Conservation (phyloP, 2,113 vertebrate genomes). For the Helogale parvula region DNA sequence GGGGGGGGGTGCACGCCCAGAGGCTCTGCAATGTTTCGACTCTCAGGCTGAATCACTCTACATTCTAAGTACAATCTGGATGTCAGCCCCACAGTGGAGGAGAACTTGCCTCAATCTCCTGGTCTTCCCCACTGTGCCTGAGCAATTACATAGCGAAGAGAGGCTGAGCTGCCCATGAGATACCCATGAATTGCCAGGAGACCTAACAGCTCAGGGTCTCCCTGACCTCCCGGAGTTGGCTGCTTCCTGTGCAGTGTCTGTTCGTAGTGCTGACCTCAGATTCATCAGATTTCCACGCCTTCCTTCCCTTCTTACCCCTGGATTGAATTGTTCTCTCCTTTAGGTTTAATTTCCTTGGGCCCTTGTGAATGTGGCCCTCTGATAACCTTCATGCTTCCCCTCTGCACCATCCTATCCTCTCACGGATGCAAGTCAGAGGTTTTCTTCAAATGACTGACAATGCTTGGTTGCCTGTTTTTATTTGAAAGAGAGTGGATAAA, state of each 20-base stretch:
- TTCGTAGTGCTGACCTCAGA: neutral
- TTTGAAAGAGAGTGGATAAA: neutral
- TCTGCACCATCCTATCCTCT: neutral
- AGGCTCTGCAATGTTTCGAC: neutral
- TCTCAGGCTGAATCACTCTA: neutral
- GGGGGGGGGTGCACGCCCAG: fast-evolving
- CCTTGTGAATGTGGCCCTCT: neutral
- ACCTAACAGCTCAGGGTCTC: no score
- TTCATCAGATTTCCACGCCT: neutral
- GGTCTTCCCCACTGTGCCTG: fast-evolving
- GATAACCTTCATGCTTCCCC: fast-evolving
- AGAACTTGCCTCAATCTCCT: neutral
- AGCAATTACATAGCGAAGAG: fast-evolving
- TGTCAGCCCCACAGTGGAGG: neutral
- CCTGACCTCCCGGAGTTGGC: no score
- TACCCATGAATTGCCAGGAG: neutral
- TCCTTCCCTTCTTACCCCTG: neutral
- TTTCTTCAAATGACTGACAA: neutral
- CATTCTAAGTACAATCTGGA: neutral
- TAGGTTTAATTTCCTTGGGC: neutral
- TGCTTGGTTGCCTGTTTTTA: neutral
- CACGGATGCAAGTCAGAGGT: fast-evolving
- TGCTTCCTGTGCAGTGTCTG: fast-evolving
- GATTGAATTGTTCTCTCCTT: neutral
- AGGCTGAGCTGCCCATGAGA: neutral